Conservation (phyloP, 2,888 invertebrate species). For the Leucania comma region DNA sequence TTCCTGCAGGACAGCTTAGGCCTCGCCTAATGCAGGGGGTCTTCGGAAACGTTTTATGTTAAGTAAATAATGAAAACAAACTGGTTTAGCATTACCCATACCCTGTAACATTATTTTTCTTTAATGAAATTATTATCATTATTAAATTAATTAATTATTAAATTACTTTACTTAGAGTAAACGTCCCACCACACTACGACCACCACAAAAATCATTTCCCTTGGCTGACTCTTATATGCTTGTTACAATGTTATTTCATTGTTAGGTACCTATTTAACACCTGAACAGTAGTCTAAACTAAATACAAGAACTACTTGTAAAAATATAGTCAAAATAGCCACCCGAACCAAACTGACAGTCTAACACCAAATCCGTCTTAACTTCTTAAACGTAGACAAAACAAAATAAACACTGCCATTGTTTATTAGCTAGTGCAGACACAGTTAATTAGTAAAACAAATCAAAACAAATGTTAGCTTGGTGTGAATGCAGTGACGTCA, state of each 20-base stretch:
- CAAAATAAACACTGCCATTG: constrained; percentile 60
- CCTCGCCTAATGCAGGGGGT: too few species aligned
- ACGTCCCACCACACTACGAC: background rate
- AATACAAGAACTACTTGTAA: constrained; percentile 17
- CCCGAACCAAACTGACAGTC: constrained; percentile 8
- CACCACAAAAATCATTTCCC: constrained; percentile 14
- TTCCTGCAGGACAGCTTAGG: too few species aligned
- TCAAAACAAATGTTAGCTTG: constrained; percentile 73
- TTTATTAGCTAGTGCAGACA: constrained; percentile 62
- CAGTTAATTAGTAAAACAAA: constrained; percentile 65
- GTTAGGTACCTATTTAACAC: background rate
- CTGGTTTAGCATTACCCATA: too few species aligned
- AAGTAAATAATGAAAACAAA: too few species aligned
- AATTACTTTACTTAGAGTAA: too few species aligned
- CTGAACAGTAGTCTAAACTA: background rate
- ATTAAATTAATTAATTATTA: too few species aligned
- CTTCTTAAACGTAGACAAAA: constrained; percentile 66
- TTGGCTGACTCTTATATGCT: background rate
- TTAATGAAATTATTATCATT: too few species aligned
- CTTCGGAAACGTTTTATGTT: too few species aligned
- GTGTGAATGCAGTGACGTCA: constrained; percentile 58
- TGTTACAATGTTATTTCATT: background rate
- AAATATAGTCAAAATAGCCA: constrained; percentile 7
- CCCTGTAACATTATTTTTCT: too few species aligned
- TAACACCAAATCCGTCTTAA: constrained; percentile 25